Base-by-base conservation (phyloP, 2,888 invertebrate genomes). In the Oscheius sp. region DNA sequence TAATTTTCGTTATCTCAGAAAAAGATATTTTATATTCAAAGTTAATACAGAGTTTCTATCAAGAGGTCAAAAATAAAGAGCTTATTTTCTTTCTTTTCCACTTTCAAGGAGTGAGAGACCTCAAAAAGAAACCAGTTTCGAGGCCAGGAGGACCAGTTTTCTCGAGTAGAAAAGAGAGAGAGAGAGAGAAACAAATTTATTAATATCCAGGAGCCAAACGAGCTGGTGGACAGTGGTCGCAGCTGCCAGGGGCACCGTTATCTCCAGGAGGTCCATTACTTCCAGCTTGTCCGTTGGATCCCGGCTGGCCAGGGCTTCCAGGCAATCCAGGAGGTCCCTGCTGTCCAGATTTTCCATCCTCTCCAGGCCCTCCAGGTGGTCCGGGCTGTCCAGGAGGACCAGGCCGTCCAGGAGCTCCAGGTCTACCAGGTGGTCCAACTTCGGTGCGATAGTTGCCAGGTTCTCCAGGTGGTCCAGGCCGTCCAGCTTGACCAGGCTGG, bases 401-500 rank as follows among this genome's bases (percentile, higher is more conserved):
- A 10, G 82, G 80, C 46, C 82, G 69, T 53, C 85, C 85, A 39
- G 84, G 82, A 12, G 82, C 75, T 72, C 83, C 83, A 6, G 82
- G 73, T 72, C 84, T 72, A 71, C 81, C 82, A 10, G 78, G 73
- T 48, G 78, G 82, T 70, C 85, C 85, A 37, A 82, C 73, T 64
- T 85, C 85, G 12, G 84, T 84, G 17, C 79, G 72, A 65, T 75
- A 86, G 27, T 67, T 79, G 72, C 85, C 85, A 33, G 85, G 85
- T 61, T 86, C 85, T 70, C 85, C 85, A 27, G 84, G 84, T 45
- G 84, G 81, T 70, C 85, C 85, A 25, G 79, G 76, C 17, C 80
- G 73, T 48, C 85, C 85, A 17, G 80, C 76, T 20, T 80, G 80
- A 65, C 85, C 85, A 25, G 84, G 79, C 37, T 81, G 91, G 17